Base-by-base conservation (phyloP, 1,140 invertebrate species). In the Carcinoscorpius rotundicauda region DNA sequence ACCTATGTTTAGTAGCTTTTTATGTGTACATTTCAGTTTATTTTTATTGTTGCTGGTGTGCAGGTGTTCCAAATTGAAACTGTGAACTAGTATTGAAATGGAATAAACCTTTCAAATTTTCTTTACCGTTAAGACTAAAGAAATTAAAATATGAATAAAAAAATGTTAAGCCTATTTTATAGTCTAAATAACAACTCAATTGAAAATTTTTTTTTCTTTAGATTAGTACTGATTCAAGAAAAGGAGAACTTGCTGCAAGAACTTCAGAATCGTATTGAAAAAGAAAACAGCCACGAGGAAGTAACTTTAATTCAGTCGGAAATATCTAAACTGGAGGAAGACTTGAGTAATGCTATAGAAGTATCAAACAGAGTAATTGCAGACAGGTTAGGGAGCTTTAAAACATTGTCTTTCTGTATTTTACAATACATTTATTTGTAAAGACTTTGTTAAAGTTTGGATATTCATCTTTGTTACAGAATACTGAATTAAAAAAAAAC, bases 181-280 rank as follows among this genome's bases (percentile, higher is more conserved):
- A 29, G 29, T 29, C 29, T 29, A 29, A 29, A 29, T 29, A 29
- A 2, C 29, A 29, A 29, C 29, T 29, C 29, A 29, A 2, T 29
- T 29, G 2, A 29, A 29, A 29, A 29, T 2, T 29, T 29, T 29
- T 29, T 29, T 29, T 29, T 29, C 29, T 29, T 29, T 71, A 81
- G 92, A 64, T 80, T 98, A 52, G 75, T 97, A 56, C 78, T 98
- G 2, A 93, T 97, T 76, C 87, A 89, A 77, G 92, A 95, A 73
- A 97, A 97, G 77, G 93, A 97, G 76, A 93, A 97, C 72, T 77
- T 97, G 48, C 75, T 97, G 51, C 79, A 91, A 68, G 94, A 98
- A 73, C 74, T 96, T 4, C 79, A 90, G 61, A 91, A 91, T 75
- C 93, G 95, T 71, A 91, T 89, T 29, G 86, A 88, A 0, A 85